Evolutionary conservation across 2,888 invertebrate genomes (phyloP).

Genomic region (Cheilosia variabilis): DNA sequence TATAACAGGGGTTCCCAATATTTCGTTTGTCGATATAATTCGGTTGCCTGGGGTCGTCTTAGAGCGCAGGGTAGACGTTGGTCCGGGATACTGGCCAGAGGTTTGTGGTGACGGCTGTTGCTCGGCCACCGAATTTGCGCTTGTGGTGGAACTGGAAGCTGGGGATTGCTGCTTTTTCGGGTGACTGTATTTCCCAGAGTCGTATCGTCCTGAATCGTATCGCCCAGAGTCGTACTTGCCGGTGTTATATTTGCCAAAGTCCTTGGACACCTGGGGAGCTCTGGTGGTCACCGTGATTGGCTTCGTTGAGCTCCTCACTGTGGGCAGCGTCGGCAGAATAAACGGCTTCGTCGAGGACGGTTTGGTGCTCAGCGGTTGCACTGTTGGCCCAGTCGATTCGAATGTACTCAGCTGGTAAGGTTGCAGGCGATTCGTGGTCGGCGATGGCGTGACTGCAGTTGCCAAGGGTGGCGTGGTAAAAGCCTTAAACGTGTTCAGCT

Average conservation of each 20-base stretch:
- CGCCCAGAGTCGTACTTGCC: slow-evolving; percentile 23
- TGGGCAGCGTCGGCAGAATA: neutral
- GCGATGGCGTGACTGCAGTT: neutral
- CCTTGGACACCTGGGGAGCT: neutral
- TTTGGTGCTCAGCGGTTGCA: neutral
- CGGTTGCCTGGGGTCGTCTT: neutral
- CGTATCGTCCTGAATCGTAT: slow-evolving; percentile 41
- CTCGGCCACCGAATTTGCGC: neutral
- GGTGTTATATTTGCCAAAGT: slow-evolving; percentile 27
- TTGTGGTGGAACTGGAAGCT: neutral
- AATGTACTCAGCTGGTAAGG: slow-evolving; percentile 24
- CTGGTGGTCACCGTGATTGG: slow-evolving; percentile 4
- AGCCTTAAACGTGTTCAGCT: slow-evolving; percentile 35
- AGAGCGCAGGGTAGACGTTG: neutral
- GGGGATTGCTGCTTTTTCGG: neutral
- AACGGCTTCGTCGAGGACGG: neutral
- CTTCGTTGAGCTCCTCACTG: neutral
- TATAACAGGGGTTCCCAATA: neutral
- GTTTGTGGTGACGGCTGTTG: neutral
- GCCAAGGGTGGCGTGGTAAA: slow-evolving; percentile 4
- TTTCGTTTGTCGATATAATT: neutral
- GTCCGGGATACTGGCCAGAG: slow-evolving; percentile 6
- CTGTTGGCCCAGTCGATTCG: neutral
- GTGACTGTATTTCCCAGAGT: slow-evolving; percentile 23
- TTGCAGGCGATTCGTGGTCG: slow-evolving; percentile 18